Conservation (phyloP, 1,140 invertebrate genomes). For the Halesus radiatus region DNA sequence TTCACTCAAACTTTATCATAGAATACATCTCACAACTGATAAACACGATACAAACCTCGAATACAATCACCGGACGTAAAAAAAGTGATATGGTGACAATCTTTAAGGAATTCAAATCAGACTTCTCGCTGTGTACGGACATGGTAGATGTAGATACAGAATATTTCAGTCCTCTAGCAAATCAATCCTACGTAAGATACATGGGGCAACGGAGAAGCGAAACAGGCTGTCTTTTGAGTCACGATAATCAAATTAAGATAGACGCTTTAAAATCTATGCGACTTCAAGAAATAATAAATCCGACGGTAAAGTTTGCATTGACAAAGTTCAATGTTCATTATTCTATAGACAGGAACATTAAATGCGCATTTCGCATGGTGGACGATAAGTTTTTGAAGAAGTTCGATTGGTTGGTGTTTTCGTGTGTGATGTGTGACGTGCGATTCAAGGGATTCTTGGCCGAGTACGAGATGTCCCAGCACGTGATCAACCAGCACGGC, state of each 20-base stretch:
- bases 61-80: background rate
- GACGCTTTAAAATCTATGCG: background rate
- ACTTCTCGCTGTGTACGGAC: background rate
- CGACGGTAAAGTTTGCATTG: background rate
- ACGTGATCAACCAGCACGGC: background rate
- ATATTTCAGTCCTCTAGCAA: background rate
- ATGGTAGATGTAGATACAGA: background rate
- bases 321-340: background rate
- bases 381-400: background rate
- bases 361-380: background rate
- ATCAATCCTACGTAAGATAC: background rate
- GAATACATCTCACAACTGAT: background rate
- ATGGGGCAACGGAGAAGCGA: background rate
- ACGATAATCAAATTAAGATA: background rate
- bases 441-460: slow-evolving; percentile 2
- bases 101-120: background rate
- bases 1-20: background rate
- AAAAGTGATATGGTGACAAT: slow-evolving; percentile 2
- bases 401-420: background rate
- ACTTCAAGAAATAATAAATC: background rate
- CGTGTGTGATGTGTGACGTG: background rate
- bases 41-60: background rate
- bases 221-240: background rate
- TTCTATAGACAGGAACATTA: background rate
- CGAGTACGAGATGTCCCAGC: background rate